phyloP scores from a whole-genome alignment of 2,113 vertebrate genomes.

The Paramormyrops kingsleyae region DNA sequence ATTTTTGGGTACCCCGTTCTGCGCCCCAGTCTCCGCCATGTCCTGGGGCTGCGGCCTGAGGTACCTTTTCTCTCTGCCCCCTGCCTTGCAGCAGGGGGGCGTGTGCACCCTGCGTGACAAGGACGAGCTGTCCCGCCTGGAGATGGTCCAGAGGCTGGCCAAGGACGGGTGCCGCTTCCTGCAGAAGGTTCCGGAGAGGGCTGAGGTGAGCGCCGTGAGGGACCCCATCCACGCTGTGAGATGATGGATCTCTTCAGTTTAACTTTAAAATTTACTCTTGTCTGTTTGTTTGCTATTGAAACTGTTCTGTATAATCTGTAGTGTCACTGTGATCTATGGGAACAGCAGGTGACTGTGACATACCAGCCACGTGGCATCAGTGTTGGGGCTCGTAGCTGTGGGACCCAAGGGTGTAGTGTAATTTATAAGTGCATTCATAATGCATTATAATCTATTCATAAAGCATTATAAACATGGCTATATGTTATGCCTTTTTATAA shows the following conservation, averaged over 20 bases:
- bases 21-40: conserved; percentile 52
- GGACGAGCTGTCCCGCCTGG: conserved; percentile 80
- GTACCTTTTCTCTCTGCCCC: conserved; percentile 84
- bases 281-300: neutral
- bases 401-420: neutral
- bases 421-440: no score
- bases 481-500: no score
- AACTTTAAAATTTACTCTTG: neutral
- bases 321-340: neutral
- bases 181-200: conserved; percentile 66
- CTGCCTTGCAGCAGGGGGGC: conserved; percentile 77
- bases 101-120: conserved; percentile 79
- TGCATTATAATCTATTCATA: no score
- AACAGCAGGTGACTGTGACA: neutral
- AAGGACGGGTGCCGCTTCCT: conserved; percentile 81
- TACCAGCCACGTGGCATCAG: neutral
- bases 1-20: neutral
- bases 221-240: neutral
- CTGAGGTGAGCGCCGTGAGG: conserved; percentile 67
- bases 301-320: neutral
- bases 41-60: conserved; percentile 93
- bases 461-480: no score
- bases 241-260: neutral
- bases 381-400: neutral
- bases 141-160: conserved; percentile 88